These are phyloP conservation scores for Tetragnatha versicolor DNA, from an alignment of 1,140 invertebrate species.

Conservation along the genomic window DNA sequence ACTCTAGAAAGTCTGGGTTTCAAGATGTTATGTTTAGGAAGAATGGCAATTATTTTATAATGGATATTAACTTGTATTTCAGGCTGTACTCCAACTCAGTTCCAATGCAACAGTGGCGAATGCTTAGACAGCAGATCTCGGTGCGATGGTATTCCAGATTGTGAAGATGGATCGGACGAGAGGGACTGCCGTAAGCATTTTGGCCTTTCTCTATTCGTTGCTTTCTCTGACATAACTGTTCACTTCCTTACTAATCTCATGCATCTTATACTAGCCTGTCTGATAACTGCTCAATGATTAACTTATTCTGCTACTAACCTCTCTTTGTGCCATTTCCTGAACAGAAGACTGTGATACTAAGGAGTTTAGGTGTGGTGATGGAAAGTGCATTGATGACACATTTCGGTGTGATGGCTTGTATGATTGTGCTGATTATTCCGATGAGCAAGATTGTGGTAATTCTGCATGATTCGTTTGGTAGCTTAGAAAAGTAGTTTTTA, in stretches of 20 bases:
- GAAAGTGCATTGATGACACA: conserved; percentile 84
- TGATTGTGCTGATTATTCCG: conserved; percentile 63
- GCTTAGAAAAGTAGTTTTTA: too few species aligned
- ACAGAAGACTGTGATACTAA: conserved; percentile 46
- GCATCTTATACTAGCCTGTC: background rate
- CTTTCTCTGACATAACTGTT: background rate
- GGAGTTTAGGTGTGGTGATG: conserved; percentile 59
- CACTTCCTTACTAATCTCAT: background rate
- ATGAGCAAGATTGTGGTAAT: conserved; percentile 59
- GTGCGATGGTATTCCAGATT: conserved; percentile 77
- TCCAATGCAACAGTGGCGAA: conserved; percentile 62
- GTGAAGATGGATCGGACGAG: conserved; percentile 63
- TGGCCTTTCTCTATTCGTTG: background rate
- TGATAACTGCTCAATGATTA: background rate
- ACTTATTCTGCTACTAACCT: conserved; percentile 27
- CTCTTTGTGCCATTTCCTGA: background rate
- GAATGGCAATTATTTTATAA: too few species aligned
- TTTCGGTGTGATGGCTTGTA: conserved; percentile 73
- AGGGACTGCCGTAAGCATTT: conserved; percentile 51
- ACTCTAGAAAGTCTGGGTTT: too few species aligned
- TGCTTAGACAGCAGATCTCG: conserved; percentile 68
- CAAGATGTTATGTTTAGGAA: too few species aligned
- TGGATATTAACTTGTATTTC: too few species aligned
- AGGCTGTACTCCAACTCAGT: conserved; percentile 57
- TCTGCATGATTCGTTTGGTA: too few species aligned